Conservation (phyloP, 2,797 vertebrate species). For the Hirundo rustica region DNA sequence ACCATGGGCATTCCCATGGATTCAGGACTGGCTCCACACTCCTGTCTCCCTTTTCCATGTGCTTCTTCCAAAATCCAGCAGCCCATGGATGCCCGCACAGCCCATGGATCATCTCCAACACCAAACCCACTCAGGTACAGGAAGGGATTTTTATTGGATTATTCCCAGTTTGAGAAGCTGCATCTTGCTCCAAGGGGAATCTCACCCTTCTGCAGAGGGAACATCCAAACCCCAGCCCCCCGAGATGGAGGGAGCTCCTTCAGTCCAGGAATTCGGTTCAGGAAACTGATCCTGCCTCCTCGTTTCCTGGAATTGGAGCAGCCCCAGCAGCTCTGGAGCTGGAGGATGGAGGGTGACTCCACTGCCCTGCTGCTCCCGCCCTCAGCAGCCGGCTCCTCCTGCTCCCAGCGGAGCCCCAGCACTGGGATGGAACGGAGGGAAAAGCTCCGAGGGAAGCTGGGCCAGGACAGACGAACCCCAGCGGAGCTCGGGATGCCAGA, state of each 20-base stretch:
- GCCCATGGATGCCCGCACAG: too few species aligned
- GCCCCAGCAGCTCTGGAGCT: not conserved
- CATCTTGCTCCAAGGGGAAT: not conserved
- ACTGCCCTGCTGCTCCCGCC: not conserved
- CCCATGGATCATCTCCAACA: accelerated
- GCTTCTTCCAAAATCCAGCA: not conserved
- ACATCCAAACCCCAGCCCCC: not conserved
- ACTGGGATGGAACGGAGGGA: not conserved
- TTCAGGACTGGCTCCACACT: accelerated
- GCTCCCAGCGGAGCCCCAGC: not conserved
- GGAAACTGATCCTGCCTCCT: not conserved
- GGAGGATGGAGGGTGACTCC: not conserved
- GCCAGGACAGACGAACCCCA: not conserved
- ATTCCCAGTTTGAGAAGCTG: not conserved
- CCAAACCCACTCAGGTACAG: not conserved
- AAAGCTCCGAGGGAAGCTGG: not conserved
- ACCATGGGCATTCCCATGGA: not conserved
- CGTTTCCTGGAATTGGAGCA: accelerated
- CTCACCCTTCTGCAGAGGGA: not conserved
- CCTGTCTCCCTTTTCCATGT: not conserved
- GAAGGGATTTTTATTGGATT: not conserved
- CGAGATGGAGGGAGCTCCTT: not conserved
- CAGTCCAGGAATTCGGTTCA: not conserved
- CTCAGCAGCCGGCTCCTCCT: not conserved
- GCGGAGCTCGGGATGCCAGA: not conserved